Percentiles rank a stretch among this genome's conserved stretches.
These are phyloP conservation scores for Leucopsar rothschildi DNA, from an alignment of 2,113 vertebrate species.

Conservation along the genomic window DNA sequence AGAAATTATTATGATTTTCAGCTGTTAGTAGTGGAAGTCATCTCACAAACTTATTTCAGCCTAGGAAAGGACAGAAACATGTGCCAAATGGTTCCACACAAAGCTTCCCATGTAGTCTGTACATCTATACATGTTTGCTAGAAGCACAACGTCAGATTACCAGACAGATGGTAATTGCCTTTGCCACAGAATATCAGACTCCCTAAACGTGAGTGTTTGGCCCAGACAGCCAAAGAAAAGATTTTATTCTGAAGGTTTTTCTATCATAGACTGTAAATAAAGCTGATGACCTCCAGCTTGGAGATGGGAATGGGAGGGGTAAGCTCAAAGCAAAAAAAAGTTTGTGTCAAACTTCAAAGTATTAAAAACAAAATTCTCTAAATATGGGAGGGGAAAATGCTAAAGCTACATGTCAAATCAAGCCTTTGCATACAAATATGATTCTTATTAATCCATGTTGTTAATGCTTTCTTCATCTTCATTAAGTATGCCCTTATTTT, in stretches of 20 bases:
- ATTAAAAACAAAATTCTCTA: background rate
- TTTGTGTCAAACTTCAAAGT: background rate
- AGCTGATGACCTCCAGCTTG: background rate
- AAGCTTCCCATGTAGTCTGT: background rate
- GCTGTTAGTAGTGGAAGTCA: background rate
- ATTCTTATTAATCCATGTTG: background rate
- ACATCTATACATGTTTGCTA: background rate
- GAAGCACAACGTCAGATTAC: background rate
- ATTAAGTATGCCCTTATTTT: background rate
- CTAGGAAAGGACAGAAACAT: background rate
- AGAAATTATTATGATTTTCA: slow-evolving; percentile 34
- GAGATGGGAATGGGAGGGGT: background rate
- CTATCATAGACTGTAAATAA: background rate
- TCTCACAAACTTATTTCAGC: background rate
- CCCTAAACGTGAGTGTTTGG: background rate
- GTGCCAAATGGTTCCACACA: background rate
- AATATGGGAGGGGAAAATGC: background rate
- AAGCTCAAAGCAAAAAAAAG: background rate
- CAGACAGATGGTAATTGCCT: background rate
- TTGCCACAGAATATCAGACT: background rate
- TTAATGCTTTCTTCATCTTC: background rate
- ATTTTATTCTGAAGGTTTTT: background rate
- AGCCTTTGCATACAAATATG: background rate
- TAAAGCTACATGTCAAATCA: background rate
- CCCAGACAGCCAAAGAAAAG: background rate